phyloP scores from a whole-genome alignment of 2,113 vertebrate genomes.

The Rattus norvegicus region DNA sequence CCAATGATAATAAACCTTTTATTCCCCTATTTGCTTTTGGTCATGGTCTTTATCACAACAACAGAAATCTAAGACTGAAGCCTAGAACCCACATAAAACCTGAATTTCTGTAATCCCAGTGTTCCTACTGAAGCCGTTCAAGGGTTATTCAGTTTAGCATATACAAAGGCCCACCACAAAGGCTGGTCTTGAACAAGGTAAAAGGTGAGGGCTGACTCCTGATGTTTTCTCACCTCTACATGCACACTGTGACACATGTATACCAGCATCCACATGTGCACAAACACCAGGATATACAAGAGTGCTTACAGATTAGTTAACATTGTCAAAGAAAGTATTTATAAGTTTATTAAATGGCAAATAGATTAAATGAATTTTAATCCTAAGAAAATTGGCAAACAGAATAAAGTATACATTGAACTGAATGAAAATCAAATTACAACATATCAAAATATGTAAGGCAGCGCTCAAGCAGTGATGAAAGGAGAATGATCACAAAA shows the following conservation, averaged over 20 bases:
- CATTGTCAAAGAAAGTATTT: conserved; percentile 31
- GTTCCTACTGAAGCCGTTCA: background rate
- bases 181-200: background rate
- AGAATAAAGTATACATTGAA: background rate
- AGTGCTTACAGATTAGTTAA: background rate
- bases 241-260: background rate
- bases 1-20: background rate
- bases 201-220: background rate
- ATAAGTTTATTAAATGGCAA: background rate
- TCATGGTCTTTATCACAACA: background rate
- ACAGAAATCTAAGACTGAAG: background rate
- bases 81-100: background rate
- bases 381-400: background rate
- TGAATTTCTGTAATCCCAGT: background rate
- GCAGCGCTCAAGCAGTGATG: background rate
- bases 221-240: background rate
- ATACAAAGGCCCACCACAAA: background rate
- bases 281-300: background rate
- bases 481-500: conserved; percentile 19
- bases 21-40: background rate
- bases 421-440: background rate
- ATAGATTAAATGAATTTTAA: background rate
- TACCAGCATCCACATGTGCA: background rate
- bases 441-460: background rate
- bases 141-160: background rate